Base-by-base conservation (phyloP, 2,888 invertebrate genomes). In the Balanococcus diminutus region DNA sequence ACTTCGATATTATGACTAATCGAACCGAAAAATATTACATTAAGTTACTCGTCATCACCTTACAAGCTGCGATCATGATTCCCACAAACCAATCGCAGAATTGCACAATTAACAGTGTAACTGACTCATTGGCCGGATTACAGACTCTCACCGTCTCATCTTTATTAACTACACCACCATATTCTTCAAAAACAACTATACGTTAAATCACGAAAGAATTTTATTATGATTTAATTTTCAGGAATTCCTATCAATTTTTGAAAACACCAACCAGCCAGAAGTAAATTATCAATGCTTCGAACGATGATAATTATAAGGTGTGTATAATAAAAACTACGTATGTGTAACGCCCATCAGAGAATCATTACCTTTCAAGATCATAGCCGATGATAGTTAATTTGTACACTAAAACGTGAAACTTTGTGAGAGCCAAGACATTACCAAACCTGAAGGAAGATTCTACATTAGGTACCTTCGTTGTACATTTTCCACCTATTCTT, bases 231-330 rank as follows among this genome's bases (percentile, higher is more conserved):
- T 46, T 46, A 46, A 46, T 67, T 67, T 67, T 67, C 9, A 51
- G 25, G 28, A 25, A 67, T 67, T 67, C 28, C 28, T 25, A 67
- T 67, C 67, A 67, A 67, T 28, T 28, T 56, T 28, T 67, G 28
- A 67, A 67, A 67, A 25, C 67, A 67, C 22, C 22, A 46, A 67
- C 67, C 22, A 16, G 25, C 11, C 28, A 25, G 28, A 25, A 67
- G 67, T 67, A 67, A 67, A 67, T 67, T 67, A 67, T 67, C 67
- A 67, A 67, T 67, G 28, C 14, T 28, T 28, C 22, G 28, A 67
- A 25, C 9, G 67, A 14, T 67, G n/a, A 16, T 46, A 67, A 67
- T 67, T 67, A 67, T 67, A 25, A 67, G 67, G 22, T 67, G 28
- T 51, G 19, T 36, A 36, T 46, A 46, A 22, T 19, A 22, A 67